Evolutionary conservation across 2,888 invertebrate species (phyloP), one percentile per base, ranked within the genome.

Genomic region (Octonoba sinensis): DNA sequence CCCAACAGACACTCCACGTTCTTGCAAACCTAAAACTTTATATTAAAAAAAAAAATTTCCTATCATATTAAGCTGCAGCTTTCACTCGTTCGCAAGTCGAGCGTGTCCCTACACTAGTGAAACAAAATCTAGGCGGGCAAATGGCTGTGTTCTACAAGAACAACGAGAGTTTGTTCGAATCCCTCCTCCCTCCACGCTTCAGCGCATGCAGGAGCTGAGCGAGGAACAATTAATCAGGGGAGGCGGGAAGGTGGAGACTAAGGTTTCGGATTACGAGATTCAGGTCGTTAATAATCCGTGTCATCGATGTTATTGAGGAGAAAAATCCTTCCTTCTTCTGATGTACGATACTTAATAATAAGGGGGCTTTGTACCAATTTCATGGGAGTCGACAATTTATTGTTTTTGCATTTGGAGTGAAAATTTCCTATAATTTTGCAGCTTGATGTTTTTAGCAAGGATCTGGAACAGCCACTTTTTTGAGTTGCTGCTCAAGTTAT

Each of bases 191-290:
- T 27, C 22, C 27, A 59, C 27, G 64, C 44, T 59, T 27, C 13
- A 27, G 15, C 18, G 2, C 18, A 59, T 49, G 36, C 60, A 75
- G 67, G 51, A 62, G 67, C 54, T 36, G 59, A 20, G 60, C 62
- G 67, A 75, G 60, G 67, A 75, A 75, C 67, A 75, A 69, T 67
- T 64, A 59, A 24, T 27, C 13, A 51, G 49, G 22, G 49, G 56
- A 27, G 20, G n/a, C n/a, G 74, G 49, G 46, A 18, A 51, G 67
- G 60, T 36, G 67, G n/a, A 16, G 16, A 46, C 24, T 46, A 18
- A 24, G 67, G 78, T 67, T 66, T 79, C 66, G 27, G n/a, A 66
- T 79, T 79, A 66, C 78, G 36, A 59, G 46, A 66, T 67, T 65
- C n/a, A 22, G 70, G 56, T 54, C 60, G 78, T 66, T 79, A 72